Evolutionary conservation across 2,113 vertebrate species (phyloP).

Genomic region (Bungarus multicinctus): DNA sequence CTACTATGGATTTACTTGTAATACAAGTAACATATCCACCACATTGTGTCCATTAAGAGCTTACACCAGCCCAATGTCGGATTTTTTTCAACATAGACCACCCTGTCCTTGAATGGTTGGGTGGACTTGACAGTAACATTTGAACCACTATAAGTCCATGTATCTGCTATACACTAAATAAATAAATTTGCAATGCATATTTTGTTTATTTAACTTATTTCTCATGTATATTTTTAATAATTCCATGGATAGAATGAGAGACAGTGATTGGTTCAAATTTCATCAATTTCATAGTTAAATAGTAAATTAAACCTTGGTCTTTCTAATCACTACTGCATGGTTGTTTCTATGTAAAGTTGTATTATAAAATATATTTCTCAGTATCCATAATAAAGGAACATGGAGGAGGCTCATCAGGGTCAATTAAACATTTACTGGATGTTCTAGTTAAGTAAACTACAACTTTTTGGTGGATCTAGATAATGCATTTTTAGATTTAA

Average conservation of each 20-base stretch:
- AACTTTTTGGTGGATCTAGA: not conserved
- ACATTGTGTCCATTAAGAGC: too few species aligned
- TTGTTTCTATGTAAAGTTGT: not conserved
- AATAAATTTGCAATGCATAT: not conserved
- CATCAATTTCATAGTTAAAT: not conserved
- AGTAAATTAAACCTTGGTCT: not conserved
- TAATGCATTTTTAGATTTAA: not conserved
- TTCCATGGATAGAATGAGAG: not conserved
- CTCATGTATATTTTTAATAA: not conserved
- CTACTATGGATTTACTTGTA: not conserved
- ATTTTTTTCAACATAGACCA: too few species aligned
- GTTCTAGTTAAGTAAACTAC: not conserved
- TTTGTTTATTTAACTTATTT: not conserved
- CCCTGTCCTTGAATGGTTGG: too few species aligned
- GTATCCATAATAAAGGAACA: not conserved
- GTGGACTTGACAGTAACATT: too few species aligned
- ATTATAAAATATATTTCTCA: not conserved
- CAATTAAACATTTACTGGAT: not conserved
- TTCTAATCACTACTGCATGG: not conserved
- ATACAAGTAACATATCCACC: too few species aligned
- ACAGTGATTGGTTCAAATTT: not conserved
- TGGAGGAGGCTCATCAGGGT: not conserved
- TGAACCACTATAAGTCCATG: too few species aligned
- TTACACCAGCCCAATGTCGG: too few species aligned
- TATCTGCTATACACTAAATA: too few species aligned